Conservation (phyloP, 2,113 vertebrate genomes). For the Athene cunicularia region DNA sequence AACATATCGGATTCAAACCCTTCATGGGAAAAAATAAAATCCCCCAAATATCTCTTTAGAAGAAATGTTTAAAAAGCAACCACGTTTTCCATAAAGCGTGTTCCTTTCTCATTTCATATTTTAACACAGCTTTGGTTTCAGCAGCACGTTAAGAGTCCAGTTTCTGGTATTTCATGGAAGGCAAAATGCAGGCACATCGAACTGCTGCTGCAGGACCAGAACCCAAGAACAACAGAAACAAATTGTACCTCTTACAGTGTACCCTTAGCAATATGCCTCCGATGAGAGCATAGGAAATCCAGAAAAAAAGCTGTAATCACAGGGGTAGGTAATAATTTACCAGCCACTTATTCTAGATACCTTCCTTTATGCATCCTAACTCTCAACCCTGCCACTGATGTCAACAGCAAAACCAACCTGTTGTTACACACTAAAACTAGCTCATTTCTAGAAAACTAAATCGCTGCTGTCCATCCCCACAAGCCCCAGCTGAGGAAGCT, state of each 20-base stretch:
- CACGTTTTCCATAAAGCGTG: background rate
- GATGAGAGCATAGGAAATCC: background rate
- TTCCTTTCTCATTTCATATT: background rate
- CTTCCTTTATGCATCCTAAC: background rate
- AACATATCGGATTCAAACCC: background rate
- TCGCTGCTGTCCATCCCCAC: background rate
- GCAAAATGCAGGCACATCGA: accelerated
- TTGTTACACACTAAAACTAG: background rate
- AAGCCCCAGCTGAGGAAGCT: background rate
- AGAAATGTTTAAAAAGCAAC: background rate
- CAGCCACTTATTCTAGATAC: background rate
- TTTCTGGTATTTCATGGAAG: background rate
- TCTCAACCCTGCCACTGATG: background rate
- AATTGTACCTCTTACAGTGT: background rate
- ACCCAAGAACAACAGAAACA: background rate
- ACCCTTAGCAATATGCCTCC: background rate
- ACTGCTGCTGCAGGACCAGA: background rate
- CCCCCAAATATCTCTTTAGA: background rate
- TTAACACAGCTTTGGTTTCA: background rate
- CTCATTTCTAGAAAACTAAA: background rate
- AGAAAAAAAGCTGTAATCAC: background rate
- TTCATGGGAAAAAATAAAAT: background rate
- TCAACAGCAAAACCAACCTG: background rate
- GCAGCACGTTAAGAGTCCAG: background rate
- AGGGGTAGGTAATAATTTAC: background rate